Evolutionary conservation across 2,888 invertebrate species (phyloP), one percentile per base, ranked within the genome.

Genomic region (Lepidocyrtoides sp.): DNA sequence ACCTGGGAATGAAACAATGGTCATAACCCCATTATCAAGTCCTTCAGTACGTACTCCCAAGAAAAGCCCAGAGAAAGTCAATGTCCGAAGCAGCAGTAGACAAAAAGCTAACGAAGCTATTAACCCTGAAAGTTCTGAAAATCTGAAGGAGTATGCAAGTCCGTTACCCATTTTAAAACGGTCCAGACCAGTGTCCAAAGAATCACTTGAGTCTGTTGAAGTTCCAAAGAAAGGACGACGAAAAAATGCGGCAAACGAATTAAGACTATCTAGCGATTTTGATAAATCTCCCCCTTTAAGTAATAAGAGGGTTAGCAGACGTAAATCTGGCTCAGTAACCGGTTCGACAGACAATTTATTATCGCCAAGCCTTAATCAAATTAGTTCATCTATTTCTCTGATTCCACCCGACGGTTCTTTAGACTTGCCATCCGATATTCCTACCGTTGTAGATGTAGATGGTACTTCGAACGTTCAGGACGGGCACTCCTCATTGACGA

Each of bases 291-390:
- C 32, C 0, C 23, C 75, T 36, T 8, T 54, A 17, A 5, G 14
- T 41, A 17, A 10, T 23, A 90, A 66, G 14, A 4, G 84, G 7
- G 17, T 51, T 0, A 90, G 90, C 32, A 44, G 90, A 26, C 51
- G 90, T 26, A 90, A 84, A 41, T 90, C 90, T 2, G 90, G 90
- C 0, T 90, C 90, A 4, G 90, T 77, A 4, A 36, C 90, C 2
- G 77, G 89, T n/a, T 83, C 89, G 0, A 32, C 41, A 41, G 84
- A 85, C 29, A 89, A 48, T 36, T 57, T 85, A 4, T 51, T 32
- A 2, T 84, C 88, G 5, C 88, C 88, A 4, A 89, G 82, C 41
- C 44, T 82, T 54, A 89, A 44, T 20, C 88, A 82, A 12, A 57
- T 54, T 8, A 82, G 44, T 29, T 54, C 54, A 3, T 79, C 79